Evolutionary conservation across 2,888 invertebrate genomes (phyloP).

Genomic region (Aspidiotus rigidus): DNA sequence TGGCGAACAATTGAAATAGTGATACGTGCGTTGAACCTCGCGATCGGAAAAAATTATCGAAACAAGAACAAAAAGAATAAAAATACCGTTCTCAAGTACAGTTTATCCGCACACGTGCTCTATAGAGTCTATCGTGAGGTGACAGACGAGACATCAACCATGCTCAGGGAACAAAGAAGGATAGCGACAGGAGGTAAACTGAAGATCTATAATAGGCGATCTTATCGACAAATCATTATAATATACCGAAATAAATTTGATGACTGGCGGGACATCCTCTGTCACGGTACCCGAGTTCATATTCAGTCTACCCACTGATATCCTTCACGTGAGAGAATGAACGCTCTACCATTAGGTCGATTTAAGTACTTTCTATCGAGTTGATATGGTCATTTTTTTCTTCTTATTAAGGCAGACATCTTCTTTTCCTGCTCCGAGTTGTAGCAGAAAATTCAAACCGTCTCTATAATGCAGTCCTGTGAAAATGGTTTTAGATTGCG

Average conservation of each 20-base stretch:
- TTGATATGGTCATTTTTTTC: too few relatives aligned
- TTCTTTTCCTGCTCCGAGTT: too few relatives aligned
- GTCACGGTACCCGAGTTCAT: too few relatives aligned
- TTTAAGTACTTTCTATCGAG: too few relatives aligned
- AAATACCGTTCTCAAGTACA: too few relatives aligned
- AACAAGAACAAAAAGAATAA: slow-evolving; percentile 1
- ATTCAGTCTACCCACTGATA: too few relatives aligned
- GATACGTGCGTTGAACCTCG: not conserved
- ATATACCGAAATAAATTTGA: slow-evolving; percentile 1
- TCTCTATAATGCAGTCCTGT: too few relatives aligned
- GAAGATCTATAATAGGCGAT: slow-evolving; percentile 22
- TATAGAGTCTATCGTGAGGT: not conserved
- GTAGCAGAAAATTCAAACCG: too few relatives aligned
- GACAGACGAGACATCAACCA: slow-evolving; percentile 15
- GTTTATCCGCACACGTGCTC: not conserved
- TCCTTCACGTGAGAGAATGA: too few relatives aligned
- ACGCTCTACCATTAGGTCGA: too few relatives aligned
- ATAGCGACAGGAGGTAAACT: slow-evolving; percentile 28
- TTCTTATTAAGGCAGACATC: too few relatives aligned
- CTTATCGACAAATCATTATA: slow-evolving; percentile 9
- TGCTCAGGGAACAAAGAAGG: slow-evolving; percentile 23
- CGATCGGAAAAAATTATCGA: not conserved
- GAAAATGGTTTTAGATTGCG: too few relatives aligned
- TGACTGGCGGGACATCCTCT: not conserved
- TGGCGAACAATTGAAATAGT: not conserved